Evolutionary conservation across 2,888 invertebrate genomes (phyloP).

Genomic region (Caenorhabditis panamensis): DNA sequence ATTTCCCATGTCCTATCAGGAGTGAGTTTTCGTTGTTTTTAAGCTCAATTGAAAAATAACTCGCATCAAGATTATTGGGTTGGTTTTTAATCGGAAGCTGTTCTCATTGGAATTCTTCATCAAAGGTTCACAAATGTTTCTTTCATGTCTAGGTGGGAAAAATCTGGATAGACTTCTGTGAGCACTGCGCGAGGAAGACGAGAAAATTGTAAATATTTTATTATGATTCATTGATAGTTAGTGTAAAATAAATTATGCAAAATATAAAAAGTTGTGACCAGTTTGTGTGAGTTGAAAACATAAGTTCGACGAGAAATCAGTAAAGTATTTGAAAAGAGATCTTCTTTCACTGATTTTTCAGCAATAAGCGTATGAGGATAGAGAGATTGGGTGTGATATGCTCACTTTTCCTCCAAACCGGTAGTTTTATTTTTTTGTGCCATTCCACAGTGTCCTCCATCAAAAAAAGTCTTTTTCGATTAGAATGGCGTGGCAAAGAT

Average conservation of each 20-base stretch:
- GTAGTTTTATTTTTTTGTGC: background rate
- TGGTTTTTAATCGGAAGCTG: constrained; percentile 13
- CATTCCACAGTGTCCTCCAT: background rate
- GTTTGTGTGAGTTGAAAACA: background rate
- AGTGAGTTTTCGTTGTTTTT: no score
- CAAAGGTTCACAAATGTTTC: background rate
- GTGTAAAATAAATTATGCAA: background rate
- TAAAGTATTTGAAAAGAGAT: background rate
- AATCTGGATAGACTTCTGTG: background rate
- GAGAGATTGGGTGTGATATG: background rate
- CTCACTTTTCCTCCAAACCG: constrained; percentile 5
- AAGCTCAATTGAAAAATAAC: no score
- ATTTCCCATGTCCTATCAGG: no score
- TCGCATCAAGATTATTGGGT: constrained; percentile 15
- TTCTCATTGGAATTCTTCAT: background rate
- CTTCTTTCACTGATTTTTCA: constrained; percentile 6
- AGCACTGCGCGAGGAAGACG: no score
- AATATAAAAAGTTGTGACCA: background rate
- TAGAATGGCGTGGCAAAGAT: constrained; percentile 30
- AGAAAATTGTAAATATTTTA: no score
- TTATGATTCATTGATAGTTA: no score
- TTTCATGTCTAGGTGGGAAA: background rate
- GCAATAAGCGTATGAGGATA: constrained; percentile 11
- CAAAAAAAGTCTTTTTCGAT: constrained; percentile 15
- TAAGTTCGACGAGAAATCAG: no score